A percentile compares a stretch with the other conserved stretches of the same genome.
Conservation (phyloP, 2,113 vertebrate species). For the Hystrix cristata region DNA sequence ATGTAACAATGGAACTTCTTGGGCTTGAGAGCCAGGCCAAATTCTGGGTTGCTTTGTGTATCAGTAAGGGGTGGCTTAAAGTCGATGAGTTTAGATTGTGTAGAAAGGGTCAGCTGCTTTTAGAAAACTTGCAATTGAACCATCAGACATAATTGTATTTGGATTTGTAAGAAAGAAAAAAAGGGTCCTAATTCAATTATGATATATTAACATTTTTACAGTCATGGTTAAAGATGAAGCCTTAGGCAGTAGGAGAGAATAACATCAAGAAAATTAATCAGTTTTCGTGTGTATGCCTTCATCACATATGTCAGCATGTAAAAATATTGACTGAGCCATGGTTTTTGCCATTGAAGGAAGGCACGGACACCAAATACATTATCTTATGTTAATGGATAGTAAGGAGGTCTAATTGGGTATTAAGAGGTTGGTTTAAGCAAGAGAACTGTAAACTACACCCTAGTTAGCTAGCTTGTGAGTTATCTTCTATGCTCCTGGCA, state of each 20-base stretch:
- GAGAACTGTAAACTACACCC: slow-evolving; percentile 46
- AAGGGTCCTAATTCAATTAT: slow-evolving; percentile 30
- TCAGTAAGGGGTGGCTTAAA: slow-evolving; percentile 74
- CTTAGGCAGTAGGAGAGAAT: slow-evolving; percentile 39
- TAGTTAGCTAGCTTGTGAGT: slow-evolving; percentile 6
- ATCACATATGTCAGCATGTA: neutral
- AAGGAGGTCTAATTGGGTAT: slow-evolving; percentile 48
- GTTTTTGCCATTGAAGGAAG: slow-evolving; percentile 55
- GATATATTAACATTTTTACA: slow-evolving; percentile 24
- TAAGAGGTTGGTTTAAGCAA: slow-evolving; percentile 47
- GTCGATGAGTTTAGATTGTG: slow-evolving; percentile 43
- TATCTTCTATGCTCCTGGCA: slow-evolving; percentile 25
- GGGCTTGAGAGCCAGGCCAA: neutral
- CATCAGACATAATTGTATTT: slow-evolving; percentile 3
- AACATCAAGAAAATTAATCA: neutral
- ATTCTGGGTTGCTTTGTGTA: slow-evolving; percentile 69
- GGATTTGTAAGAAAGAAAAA: slow-evolving; percentile 43
- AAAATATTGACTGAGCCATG: slow-evolving; percentile 54
- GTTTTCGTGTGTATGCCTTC: slow-evolving; percentile 43
- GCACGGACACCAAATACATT: neutral
- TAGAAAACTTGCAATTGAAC: slow-evolving; percentile 42
- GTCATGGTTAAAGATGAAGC: slow-evolving; percentile 50
- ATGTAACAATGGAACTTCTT: slow-evolving; percentile 64
- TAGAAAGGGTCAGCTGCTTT: slow-evolving; percentile 40
- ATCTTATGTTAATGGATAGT: neutral